phyloP scores from a whole-genome alignment of 2,113 vertebrate genomes.

The Dromas ardeola region DNA sequence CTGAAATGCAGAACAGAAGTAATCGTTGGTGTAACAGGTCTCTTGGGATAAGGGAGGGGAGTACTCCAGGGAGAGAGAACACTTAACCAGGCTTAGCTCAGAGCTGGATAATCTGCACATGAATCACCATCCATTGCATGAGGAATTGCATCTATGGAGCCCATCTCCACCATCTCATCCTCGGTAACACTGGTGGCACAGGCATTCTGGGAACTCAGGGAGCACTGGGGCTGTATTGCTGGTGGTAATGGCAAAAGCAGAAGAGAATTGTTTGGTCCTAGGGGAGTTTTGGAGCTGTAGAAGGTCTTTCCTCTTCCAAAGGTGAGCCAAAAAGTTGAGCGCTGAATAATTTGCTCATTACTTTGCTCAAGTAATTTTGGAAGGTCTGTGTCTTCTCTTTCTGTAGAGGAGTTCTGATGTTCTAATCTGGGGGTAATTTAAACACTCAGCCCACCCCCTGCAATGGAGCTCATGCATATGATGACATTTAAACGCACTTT shows the following conservation, averaged over 20 bases:
- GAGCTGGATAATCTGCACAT: not conserved
- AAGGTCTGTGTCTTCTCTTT: not conserved
- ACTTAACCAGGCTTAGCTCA: not conserved
- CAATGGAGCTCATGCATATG: not conserved
- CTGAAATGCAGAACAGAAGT: not conserved
- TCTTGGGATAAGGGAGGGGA: not conserved
- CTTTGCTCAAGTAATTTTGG: not conserved
- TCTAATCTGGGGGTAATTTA: not conserved
- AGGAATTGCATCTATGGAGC: not conserved
- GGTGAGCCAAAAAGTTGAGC: not conserved
- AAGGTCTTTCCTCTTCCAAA: not conserved
- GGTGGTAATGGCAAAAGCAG: not conserved
- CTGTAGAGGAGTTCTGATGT: not conserved
- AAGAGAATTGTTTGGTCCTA: not conserved
- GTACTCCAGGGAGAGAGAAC: not conserved
- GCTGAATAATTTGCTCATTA: not conserved
- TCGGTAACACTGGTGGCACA: not conserved
- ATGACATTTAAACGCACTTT: not conserved
- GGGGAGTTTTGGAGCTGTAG: not conserved
- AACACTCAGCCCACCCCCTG: too few relatives aligned
- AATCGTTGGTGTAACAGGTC: not conserved
- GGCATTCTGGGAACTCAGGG: accelerated
- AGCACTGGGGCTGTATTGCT: not conserved
- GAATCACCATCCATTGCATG: not conserved
- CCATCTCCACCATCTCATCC: not conserved